Conservation (phyloP, 2,797 vertebrate species). For the Cuculus canorus region DNA sequence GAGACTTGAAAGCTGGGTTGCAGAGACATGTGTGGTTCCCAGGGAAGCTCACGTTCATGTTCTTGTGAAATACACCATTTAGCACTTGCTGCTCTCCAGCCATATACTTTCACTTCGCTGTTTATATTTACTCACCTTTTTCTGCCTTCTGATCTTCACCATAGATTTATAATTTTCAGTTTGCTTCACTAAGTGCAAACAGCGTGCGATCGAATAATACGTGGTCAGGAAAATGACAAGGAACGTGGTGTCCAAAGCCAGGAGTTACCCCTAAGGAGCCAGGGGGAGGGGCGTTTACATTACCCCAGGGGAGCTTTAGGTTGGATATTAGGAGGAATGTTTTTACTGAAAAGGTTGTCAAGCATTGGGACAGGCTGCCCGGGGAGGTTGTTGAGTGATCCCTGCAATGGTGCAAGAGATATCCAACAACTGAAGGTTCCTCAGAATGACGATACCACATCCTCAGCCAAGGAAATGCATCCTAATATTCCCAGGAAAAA, state of each 20-base stretch:
- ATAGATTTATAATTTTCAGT: not conserved
- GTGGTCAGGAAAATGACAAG: not conserved
- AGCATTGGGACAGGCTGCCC: too few relatives aligned
- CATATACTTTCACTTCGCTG: slow-evolving; percentile 8
- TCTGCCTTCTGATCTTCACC: slow-evolving; percentile 15
- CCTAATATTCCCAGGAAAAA: not conserved
- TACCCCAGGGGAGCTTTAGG: too few relatives aligned
- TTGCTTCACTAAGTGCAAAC: not conserved
- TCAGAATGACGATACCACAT: not conserved
- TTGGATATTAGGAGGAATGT: too few relatives aligned
- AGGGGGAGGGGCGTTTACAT: not conserved
- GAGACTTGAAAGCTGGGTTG: not conserved
- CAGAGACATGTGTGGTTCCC: not conserved
- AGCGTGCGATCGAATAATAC: accelerated
- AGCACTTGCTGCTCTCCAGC: not conserved
- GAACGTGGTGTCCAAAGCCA: not conserved
- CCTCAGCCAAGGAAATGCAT: not conserved
- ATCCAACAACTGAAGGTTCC: not conserved
- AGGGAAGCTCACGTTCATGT: not conserved
- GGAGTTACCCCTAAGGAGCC: not conserved
- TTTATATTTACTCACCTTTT: slow-evolving; percentile 36
- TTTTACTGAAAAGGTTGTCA: too few relatives aligned
- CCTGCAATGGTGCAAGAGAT: not conserved
- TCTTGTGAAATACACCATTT: slow-evolving; percentile 27
- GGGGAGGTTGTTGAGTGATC: not conserved